Conservation (phyloP, 1,140 invertebrate genomes). For the Trachelipus rathkii region DNA sequence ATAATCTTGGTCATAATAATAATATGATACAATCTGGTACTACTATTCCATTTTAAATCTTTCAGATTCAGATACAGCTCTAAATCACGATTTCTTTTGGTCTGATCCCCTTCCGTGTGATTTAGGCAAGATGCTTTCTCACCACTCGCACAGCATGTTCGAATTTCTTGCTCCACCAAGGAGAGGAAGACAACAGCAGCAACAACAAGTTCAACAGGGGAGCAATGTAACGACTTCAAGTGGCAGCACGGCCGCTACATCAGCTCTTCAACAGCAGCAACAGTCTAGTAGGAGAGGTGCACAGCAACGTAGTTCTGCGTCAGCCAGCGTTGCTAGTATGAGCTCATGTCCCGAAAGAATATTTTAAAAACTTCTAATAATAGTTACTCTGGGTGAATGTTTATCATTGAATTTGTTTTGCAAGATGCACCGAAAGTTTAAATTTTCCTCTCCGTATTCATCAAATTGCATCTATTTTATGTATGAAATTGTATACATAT, state of each 20-base stretch:
- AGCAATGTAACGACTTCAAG: conserved; percentile 18
- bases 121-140: conserved; percentile 84
- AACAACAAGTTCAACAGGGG: conserved; percentile 32
- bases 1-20: too few relatives aligned
- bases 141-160: conserved; percentile 93
- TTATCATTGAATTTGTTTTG: too few relatives aligned
- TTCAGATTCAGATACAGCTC: conserved; percentile 79
- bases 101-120: conserved; percentile 92
- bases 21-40: too few relatives aligned
- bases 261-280: conserved; percentile 18
- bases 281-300: conserved; percentile 29
- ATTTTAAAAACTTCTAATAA: conserved; percentile 28
- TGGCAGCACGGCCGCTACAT: conserved; percentile 25
- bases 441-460: too few relatives aligned
- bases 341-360: conserved; percentile 44
- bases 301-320: conserved; percentile 30
- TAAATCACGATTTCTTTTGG: conserved; percentile 99
- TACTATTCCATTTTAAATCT: too few relatives aligned
- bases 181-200: conserved; percentile 41
- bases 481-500: too few relatives aligned
- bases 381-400: too few relatives aligned
- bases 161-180: conserved; percentile 77
- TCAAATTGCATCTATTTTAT: too few relatives aligned
- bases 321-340: conserved; percentile 44
- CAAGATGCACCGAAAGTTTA: too few relatives aligned